These are phyloP conservation scores for Thamnophis elegans DNA, from an alignment of 2,797 vertebrate species.

Conservation along the genomic window DNA sequence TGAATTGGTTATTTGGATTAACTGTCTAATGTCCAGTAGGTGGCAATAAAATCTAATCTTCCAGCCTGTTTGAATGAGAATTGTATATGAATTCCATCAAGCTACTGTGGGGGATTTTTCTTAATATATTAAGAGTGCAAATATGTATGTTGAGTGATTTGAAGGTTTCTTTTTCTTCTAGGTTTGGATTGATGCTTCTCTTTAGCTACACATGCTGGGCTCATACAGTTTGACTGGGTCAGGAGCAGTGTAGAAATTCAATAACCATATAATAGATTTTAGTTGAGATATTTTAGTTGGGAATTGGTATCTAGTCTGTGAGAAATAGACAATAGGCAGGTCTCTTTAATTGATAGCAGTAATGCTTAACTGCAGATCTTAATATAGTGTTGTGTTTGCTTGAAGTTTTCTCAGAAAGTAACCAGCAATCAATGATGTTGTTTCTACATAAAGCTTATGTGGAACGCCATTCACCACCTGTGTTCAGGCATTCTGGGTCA, in stretches of 20 bases:
- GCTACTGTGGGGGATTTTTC: neutral
- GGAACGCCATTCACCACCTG: neutral
- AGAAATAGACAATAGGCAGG: neutral
- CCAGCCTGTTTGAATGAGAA: neutral
- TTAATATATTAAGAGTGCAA: neutral
- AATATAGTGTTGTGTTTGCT: neutral
- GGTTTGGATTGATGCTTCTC: neutral
- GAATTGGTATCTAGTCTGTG: neutral
- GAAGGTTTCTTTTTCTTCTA: neutral
- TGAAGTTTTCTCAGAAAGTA: neutral
- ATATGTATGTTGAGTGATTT: neutral
- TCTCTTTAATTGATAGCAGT: neutral
- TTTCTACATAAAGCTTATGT: neutral
- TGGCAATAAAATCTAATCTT: conserved; percentile 11
- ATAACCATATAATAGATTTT: neutral
- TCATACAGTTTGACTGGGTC: neutral
- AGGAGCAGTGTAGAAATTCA: neutral
- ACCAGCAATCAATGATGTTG: neutral
- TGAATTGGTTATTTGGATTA: neutral
- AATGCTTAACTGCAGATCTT: neutral
- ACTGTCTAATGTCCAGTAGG: conserved; percentile 5
- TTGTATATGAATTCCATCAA: neutral
- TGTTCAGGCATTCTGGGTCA: neutral
- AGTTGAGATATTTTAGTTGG: neutral
- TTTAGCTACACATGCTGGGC: neutral